Evolutionary conservation across 2,113 vertebrate genomes (phyloP).

Genomic region (Astatoreochromis straeleni): DNA sequence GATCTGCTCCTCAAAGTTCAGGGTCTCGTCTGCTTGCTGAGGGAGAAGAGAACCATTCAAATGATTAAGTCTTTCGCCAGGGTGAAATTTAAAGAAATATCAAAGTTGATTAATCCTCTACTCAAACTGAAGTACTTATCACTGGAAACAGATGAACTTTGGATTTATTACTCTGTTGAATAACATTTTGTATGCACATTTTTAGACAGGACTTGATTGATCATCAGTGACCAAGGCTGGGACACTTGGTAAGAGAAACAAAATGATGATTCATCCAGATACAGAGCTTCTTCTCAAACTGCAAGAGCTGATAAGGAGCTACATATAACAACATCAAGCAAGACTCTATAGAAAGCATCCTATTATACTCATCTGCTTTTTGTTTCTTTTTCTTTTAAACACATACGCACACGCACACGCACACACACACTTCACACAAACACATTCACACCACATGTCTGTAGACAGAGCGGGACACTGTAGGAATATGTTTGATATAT

Average conservation of each 20-base stretch:
- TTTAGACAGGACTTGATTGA: background rate
- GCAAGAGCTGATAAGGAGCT: background rate
- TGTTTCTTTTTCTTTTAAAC: background rate
- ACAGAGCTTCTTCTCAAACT: background rate
- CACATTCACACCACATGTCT: slow-evolving; percentile 69
- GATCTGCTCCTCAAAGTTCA: slow-evolving; percentile 99
- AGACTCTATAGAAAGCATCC: background rate
- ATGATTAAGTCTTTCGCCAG: rapidly evolving
- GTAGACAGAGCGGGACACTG: slow-evolving; percentile 98
- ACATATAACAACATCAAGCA: background rate
- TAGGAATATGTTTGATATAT: slow-evolving; percentile 99
- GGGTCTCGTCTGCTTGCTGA: slow-evolving; percentile 92
- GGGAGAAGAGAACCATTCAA: background rate
- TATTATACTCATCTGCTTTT: background rate
- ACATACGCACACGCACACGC: background rate
- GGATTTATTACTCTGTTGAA: background rate
- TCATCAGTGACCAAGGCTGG: background rate
- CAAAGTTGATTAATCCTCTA: background rate
- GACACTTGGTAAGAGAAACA: background rate
- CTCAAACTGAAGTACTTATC: background rate
- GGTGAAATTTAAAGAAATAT: background rate
- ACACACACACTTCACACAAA: background rate
- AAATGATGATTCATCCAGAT: background rate
- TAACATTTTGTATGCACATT: background rate
- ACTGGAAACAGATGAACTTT: background rate